These are phyloP conservation scores for Clunio marinus DNA, from an alignment of 2,888 invertebrate species.

Conservation along the genomic window DNA sequence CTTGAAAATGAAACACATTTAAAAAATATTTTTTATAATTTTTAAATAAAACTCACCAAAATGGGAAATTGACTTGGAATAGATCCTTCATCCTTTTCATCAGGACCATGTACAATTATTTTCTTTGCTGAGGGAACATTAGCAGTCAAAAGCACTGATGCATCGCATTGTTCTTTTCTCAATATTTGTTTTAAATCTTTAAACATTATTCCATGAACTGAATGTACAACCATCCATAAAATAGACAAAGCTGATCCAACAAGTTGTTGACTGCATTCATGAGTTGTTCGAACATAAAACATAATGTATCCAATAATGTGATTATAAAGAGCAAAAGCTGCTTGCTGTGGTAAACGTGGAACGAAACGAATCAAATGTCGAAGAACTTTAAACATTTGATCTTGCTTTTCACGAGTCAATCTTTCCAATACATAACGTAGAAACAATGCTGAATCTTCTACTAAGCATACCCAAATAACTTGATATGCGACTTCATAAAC, in stretches of 20 bases:
- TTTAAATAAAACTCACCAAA: constrained; percentile 8
- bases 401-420: constrained; percentile 87
- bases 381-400: constrained; percentile 88
- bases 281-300: constrained; percentile 96
- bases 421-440: constrained; percentile 93
- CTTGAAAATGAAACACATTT: not conserved
- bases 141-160: constrained; percentile 93
- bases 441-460: constrained; percentile 96
- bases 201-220: constrained; percentile 98
- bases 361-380: constrained; percentile 90
- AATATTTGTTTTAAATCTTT: constrained; percentile 98
- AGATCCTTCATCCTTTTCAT: constrained; percentile 68
- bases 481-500: constrained; percentile 96
- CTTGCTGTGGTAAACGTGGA: constrained; percentile 90
- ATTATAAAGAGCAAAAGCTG: constrained; percentile 96
- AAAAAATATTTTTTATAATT: not conserved
- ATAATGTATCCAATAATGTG: constrained; percentile 99
- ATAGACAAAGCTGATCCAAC: constrained; percentile 93
- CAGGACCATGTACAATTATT: constrained; percentile 91
- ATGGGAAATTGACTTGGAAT: constrained; percentile 99
- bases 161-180: constrained; percentile 98
- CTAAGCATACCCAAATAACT: constrained; percentile 95
- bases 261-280: constrained; percentile 90
- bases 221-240: constrained; percentile 97
- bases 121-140: constrained; percentile 99